Base-by-base conservation (phyloP, 2,888 invertebrate genomes). In the Drosophila antonietae region DNA sequence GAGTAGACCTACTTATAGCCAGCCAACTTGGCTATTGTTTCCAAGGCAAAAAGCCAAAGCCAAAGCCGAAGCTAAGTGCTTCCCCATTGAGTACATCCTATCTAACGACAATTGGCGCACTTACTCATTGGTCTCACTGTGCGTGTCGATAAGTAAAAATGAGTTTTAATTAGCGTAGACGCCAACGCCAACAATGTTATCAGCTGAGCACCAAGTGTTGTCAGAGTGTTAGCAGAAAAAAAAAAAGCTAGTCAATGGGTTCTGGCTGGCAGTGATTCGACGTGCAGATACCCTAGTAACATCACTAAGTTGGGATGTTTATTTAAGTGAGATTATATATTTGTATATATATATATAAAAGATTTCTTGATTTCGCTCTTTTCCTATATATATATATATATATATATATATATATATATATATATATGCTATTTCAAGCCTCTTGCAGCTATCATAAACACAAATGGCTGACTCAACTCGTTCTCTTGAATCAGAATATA, bases 91-190 rank as follows among this genome's bases (percentile, higher is more conserved):
- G 41, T 44, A 63, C 79, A 61, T 80, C 67, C 75, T 80, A 80
- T 72, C 68, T 77, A 77, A 77, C 68, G 68, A 68, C 62, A 72
- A 80, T 75, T 80, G 58, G 55, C 35, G 20, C 59, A 63, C 68
- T 57, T 71, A 37, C 68, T 67, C 66, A 53, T 52, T 68, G 60
- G 23, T 37, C 67, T 63, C 67, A 82, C 74, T 85, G 83, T 73
- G 77, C 63, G 79, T 81, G 72, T 59, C 84, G 88, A 84, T 89
- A 89, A 89, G 69, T 73, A 69, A 74, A 73, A 89, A 72, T 76
- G 88, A 73, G 73, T 89, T 89, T 89, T 87, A 89, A 84, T 84
- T 89, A 89, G 79, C 79, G 69, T 73, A 73, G 70, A 64, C 65
- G 65, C 52, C 64, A 59, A 62, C 63, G 63, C 43, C 60, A 35